These are phyloP conservation scores for Chondrosia reniformis DNA, from an alignment of 37 sponge, comb jelly and placozoan species.

Conservation along the genomic window DNA sequence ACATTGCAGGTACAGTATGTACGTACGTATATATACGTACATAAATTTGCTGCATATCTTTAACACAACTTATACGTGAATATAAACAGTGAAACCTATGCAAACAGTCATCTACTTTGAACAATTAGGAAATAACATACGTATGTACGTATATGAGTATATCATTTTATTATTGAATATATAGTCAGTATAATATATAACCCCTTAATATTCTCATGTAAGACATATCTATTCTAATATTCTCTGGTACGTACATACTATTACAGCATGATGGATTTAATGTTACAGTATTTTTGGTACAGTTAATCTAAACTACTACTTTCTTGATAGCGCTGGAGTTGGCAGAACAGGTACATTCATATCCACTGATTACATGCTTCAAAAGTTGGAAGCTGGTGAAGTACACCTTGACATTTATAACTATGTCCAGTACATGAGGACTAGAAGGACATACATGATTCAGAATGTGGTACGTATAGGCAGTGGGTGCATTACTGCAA, in stretches of 20 bases:
- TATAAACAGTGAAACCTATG: too few species aligned
- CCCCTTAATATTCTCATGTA: too few species aligned
- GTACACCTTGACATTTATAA: not conserved
- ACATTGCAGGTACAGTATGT: conserved; percentile 12
- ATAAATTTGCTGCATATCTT: too few species aligned
- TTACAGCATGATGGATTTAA: too few species aligned
- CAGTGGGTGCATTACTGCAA: too few species aligned
- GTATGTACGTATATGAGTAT: not conserved
- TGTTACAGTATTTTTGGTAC: too few species aligned
- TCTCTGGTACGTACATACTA: too few species aligned
- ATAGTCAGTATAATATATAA: too few species aligned
- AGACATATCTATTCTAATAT: too few species aligned
- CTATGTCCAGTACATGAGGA: conserved; percentile 12
- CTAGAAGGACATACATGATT: conserved; percentile 20
- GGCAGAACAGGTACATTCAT: conserved; percentile 21
- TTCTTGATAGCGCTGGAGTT: conserved; percentile 10
- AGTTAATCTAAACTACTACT: too few species aligned
- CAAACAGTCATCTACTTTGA: not conserved
- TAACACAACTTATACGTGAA: too few species aligned
- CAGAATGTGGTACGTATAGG: conserved; percentile 19
- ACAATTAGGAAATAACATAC: not conserved
- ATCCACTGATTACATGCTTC: conserved; percentile 2
- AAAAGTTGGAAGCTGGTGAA: conserved; percentile 5
- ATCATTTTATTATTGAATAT: not conserved
- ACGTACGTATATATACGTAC: too few species aligned